A percentile compares a stretch with the other conserved stretches of the same genome.
Evolutionary conservation across 1,140 invertebrate genomes (phyloP).

Genomic region (Nephotettix cincticeps): DNA sequence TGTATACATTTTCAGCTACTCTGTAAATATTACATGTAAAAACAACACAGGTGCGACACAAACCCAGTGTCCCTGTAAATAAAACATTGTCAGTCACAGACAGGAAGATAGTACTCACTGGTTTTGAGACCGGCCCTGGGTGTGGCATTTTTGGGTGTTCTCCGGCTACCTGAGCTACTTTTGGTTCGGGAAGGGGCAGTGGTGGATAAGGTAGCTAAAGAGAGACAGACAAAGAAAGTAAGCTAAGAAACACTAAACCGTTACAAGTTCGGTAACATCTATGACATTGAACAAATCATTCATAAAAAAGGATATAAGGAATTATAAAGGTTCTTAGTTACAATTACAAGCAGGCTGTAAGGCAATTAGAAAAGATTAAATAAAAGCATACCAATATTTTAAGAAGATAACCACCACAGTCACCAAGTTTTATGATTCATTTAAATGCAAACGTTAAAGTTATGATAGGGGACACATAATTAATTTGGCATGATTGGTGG

Average conservation of each 20-base stretch:
- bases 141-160: slow-evolving; percentile 1
- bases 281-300: slow-evolving; percentile 28
- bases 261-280: slow-evolving; percentile 22
- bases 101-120: slow-evolving; percentile 17
- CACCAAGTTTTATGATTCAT: too few species aligned
- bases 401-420: too few species aligned
- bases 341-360: too few species aligned
- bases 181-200: slow-evolving; percentile 53
- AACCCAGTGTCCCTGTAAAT: background rate
- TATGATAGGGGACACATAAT: too few species aligned
- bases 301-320: slow-evolving; percentile 1
- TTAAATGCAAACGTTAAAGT: too few species aligned
- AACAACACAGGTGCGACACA: background rate
- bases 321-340: too few species aligned
- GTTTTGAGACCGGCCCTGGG: background rate
- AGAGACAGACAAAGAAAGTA: slow-evolving; percentile 43
- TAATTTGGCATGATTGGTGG: too few species aligned
- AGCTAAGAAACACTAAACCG: slow-evolving; percentile 37
- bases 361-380: too few species aligned
- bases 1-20: too few species aligned
- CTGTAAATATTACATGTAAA: too few species aligned
- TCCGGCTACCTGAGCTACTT: slow-evolving; percentile 45
- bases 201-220: slow-evolving; percentile 54
- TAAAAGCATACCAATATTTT: too few species aligned
- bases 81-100: background rate